phyloP scores from a whole-genome alignment of 2,797 vertebrate species.

The Tinamus major region DNA sequence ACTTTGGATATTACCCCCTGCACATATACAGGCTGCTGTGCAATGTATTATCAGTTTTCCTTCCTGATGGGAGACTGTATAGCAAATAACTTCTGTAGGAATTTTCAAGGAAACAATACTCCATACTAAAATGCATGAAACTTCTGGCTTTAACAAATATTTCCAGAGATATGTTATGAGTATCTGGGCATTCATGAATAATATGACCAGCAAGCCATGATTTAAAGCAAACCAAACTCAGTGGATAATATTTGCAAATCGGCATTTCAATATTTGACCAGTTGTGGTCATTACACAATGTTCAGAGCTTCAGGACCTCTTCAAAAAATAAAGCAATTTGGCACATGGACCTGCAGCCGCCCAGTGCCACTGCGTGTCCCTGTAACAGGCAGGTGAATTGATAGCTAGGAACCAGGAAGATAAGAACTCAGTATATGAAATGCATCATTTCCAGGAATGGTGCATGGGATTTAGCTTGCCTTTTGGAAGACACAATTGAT shows the following conservation, averaged over 20 bases:
- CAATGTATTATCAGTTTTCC: not conserved
- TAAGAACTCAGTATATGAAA: not conserved
- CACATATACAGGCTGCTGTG: accelerated
- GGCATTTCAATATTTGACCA: not conserved
- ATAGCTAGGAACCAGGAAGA: not conserved
- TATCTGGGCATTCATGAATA: not conserved
- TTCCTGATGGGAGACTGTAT: not conserved
- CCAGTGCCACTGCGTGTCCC: not conserved
- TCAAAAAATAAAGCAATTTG: not conserved
- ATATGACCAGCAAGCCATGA: not conserved
- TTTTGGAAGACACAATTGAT: not conserved
- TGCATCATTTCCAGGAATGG: not conserved
- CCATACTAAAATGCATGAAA: not conserved
- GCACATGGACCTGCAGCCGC: not conserved
- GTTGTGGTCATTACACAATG: not conserved
- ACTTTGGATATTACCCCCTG: not conserved
- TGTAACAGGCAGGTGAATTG: not conserved
- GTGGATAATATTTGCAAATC: not conserved
- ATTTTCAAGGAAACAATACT: not conserved
- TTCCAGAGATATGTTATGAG: not conserved
- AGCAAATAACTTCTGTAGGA: not conserved
- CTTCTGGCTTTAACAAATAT: not conserved
- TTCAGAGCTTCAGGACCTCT: not conserved
- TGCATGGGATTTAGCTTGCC: not conserved
- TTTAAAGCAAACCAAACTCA: not conserved